These are phyloP conservation scores for Candidula unifasciata DNA, from an alignment of 2,888 invertebrate species.

Conservation along the genomic window DNA sequence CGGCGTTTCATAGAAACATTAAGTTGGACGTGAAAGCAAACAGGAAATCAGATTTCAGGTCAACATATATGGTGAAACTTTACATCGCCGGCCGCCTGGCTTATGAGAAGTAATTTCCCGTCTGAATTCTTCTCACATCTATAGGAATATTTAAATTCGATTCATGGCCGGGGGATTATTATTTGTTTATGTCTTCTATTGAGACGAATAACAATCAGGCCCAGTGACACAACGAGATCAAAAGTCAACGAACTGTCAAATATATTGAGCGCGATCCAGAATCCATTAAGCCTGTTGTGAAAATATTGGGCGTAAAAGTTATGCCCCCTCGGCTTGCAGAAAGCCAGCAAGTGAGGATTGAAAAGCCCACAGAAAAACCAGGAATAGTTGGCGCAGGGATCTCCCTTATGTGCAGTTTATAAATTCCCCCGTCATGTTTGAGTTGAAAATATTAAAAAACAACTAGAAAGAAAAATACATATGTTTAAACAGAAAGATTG, in stretches of 20 bases:
- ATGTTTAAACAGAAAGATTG: too few relatives aligned
- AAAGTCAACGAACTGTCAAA: conserved; percentile 15
- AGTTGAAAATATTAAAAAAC: background rate
- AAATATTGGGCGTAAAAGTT: conserved; percentile 6
- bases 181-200: conserved; percentile 10
- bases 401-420: background rate
- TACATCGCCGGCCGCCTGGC: too few relatives aligned
- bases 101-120: too few relatives aligned
- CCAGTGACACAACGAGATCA: conserved; percentile 9
- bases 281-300: conserved; percentile 14
- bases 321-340: background rate
- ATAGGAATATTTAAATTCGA: background rate
- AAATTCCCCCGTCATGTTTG: background rate
- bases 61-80: background rate
- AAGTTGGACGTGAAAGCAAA: background rate
- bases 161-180: background rate
- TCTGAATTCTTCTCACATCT: background rate
- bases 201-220: conserved; percentile 8
- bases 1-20: background rate
- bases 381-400: background rate
- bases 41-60: background rate
- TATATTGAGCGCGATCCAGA: conserved; percentile 3
- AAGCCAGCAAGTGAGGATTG: background rate
- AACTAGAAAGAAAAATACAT: too few relatives aligned
- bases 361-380: background rate